Evolutionary conservation across 2,113 vertebrate species (phyloP).

Genomic region (Zosterops pallidus): DNA sequence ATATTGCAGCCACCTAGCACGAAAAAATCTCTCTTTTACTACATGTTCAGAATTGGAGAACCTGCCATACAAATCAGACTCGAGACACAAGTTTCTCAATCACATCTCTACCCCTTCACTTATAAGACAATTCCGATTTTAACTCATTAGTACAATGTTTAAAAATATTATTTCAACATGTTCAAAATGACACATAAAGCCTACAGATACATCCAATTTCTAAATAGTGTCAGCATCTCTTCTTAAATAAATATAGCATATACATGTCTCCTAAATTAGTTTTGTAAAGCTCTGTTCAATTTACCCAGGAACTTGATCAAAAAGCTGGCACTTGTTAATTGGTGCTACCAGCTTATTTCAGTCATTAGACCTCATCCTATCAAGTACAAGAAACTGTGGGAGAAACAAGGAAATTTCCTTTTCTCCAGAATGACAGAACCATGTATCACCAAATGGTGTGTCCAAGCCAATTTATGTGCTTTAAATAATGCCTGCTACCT

Average conservation of each 20-base stretch:
- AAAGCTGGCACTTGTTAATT: neutral
- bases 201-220: neutral
- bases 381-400: neutral
- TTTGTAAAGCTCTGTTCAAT: neutral
- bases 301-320: neutral
- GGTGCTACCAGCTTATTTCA: neutral
- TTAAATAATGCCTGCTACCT: neutral
- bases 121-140: neutral
- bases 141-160: neutral
- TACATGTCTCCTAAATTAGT: neutral
- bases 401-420: neutral
- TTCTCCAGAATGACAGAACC: neutral
- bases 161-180: neutral
- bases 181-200: neutral
- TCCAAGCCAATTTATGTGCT: neutral
- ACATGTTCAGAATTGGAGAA: neutral
- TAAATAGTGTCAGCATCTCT: neutral
- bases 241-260: neutral
- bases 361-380: neutral
- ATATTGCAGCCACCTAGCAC: conserved; percentile 88
- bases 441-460: neutral
- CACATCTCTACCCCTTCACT: neutral
- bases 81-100: rapidly evolving
- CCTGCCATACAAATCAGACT: neutral
- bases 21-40: neutral